These are phyloP conservation scores for Platypus cylindrus DNA, from an alignment of 2,888 invertebrate species.

Conservation along the genomic window DNA sequence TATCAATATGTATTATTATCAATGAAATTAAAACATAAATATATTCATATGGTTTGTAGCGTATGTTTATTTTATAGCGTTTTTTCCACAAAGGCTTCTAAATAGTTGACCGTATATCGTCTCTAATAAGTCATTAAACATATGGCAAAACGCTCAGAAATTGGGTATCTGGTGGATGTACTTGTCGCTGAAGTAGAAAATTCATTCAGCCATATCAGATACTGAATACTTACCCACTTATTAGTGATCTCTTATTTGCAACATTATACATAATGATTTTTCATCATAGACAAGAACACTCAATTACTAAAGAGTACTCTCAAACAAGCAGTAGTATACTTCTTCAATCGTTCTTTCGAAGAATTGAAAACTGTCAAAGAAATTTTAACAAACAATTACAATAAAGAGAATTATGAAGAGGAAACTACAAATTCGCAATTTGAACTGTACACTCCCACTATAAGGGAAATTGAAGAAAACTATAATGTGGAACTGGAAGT, in stretches of 20 bases:
- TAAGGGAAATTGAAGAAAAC: conserved; percentile 16
- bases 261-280: no score
- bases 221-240: no score
- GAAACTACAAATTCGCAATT: conserved; percentile 14
- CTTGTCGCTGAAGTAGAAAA: no score
- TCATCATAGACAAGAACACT: conserved; percentile 21
- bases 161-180: no score
- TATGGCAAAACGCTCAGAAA: no score
- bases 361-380: conserved; percentile 18
- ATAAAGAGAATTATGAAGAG: conserved; percentile 10
- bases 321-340: conserved; percentile 21
- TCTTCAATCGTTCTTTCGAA: conserved; percentile 24
- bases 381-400: conserved; percentile 2
- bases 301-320: conserved; percentile 21
- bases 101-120: no score
- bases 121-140: no score
- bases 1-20: neutral
- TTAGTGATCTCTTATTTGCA: no score
- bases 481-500: conserved; percentile 14
- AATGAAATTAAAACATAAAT: conserved; percentile 1
- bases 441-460: conserved; percentile 20
- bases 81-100: no score
- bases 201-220: no score
- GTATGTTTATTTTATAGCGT: no score
- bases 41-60: no score